A percentile compares a stretch with the other conserved stretches of the same genome.
These are phyloP conservation scores for Melipona beecheii DNA, from an alignment of 2,888 invertebrate species.

Conservation along the genomic window DNA sequence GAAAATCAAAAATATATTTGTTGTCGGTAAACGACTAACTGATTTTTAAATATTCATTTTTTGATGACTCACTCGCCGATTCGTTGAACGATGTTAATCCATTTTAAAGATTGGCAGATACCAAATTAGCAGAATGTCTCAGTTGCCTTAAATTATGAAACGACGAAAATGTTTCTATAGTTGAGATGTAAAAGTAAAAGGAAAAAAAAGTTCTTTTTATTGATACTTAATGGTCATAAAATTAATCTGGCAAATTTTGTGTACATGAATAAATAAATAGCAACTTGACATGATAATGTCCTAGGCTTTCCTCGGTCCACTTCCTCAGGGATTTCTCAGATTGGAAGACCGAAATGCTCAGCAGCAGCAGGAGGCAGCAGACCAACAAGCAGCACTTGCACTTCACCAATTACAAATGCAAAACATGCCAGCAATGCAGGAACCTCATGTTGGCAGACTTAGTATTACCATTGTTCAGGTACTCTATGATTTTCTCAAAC, in stretches of 20 bases:
- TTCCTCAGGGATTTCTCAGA: constrained; percentile 91
- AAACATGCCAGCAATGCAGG: constrained; percentile 85
- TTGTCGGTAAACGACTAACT: background rate
- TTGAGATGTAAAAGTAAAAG: background rate
- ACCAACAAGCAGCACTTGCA: constrained; percentile 91
- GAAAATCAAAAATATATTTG: background rate
- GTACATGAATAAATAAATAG: background rate
- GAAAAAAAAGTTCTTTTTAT: background rate
- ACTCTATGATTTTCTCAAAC: background rate
- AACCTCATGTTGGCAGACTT: constrained; percentile 88
- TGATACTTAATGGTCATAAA: too few relatives aligned
- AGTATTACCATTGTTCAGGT: constrained; percentile 94
- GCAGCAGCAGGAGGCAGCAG: constrained; percentile 90
- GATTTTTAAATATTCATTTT: background rate
- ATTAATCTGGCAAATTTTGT: background rate
- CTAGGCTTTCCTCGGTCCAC: constrained; percentile 91
- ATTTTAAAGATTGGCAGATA: background rate
- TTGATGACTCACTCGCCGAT: background rate
- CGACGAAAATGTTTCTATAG: too few relatives aligned
- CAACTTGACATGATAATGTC: background rate
- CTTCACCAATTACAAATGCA: constrained; percentile 87
- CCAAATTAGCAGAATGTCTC: too few relatives aligned
- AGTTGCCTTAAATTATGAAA: too few relatives aligned
- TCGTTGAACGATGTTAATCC: background rate
- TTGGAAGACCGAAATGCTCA: constrained; percentile 86